Percentiles rank a stretch among this genome's conserved stretches.
These are phyloP conservation scores for Pseudochromis fuscus DNA, from an alignment of 2,797 vertebrate genomes.

Conservation along the genomic window DNA sequence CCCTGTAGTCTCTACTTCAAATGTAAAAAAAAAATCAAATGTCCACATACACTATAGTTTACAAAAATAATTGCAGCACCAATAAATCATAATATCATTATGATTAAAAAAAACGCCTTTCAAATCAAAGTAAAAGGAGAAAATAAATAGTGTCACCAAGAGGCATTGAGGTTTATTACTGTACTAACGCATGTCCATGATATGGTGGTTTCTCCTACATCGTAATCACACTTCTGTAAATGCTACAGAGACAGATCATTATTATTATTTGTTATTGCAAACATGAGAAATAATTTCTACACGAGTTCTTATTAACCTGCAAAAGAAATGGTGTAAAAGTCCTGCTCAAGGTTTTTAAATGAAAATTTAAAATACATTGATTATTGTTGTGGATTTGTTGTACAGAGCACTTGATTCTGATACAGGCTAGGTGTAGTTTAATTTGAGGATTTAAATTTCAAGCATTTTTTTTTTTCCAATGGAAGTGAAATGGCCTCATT, in stretches of 20 bases:
- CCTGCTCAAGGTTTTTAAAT: slow-evolving; percentile 18
- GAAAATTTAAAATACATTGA: slow-evolving; percentile 21
- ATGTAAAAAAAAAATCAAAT: slow-evolving; percentile 37
- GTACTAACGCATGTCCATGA: slow-evolving; percentile 43
- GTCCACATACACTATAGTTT: slow-evolving; percentile 69
- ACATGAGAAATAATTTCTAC: slow-evolving; percentile 29
- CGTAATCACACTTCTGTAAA: slow-evolving; percentile 20
- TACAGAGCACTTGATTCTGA: slow-evolving; percentile 22
- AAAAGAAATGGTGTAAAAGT: slow-evolving; percentile 37
- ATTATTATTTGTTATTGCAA: slow-evolving; percentile 59
- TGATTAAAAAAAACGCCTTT: slow-evolving; percentile 60
- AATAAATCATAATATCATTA: slow-evolving; percentile 82
- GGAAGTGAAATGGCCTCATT: slow-evolving; percentile 28
- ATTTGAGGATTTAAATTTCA: slow-evolving; percentile 30
- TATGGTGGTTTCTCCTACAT: slow-evolving; percentile 35
- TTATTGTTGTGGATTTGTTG: slow-evolving; percentile 34
- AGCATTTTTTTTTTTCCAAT: slow-evolving; percentile 16
- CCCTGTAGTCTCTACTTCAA: slow-evolving; percentile 44
- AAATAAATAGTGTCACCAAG: slow-evolving; percentile 70
- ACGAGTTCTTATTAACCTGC: slow-evolving; percentile 20
- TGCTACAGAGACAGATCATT: slow-evolving; percentile 47
- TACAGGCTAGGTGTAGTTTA: slow-evolving; percentile 21
- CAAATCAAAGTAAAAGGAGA: slow-evolving; percentile 41
- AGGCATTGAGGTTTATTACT: slow-evolving; percentile 74
- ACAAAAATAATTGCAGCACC: slow-evolving; percentile 87